Percentiles rank a stretch among this genome's conserved stretches.
phyloP scores from a whole-genome alignment of 30 jellyfish, hydroid and myxozoan genomes.

The Turritopsis rubra region DNA sequence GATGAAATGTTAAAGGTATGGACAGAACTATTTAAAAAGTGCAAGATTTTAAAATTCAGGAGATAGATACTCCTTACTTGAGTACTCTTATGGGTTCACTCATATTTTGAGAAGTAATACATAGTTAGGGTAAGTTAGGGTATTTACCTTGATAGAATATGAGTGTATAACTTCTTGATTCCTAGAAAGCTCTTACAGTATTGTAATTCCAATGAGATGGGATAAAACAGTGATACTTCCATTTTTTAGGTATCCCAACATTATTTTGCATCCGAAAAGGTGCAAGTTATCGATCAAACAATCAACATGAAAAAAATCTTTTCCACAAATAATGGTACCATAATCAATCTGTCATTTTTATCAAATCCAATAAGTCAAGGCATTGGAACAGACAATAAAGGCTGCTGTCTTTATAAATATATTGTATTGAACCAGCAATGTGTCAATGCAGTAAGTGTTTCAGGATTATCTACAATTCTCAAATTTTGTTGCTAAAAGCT shows the following conservation, averaged over 20 bases:
- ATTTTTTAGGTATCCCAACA: slow-evolving; percentile 34
- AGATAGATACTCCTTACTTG: no score
- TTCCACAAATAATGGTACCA: slow-evolving; percentile 13
- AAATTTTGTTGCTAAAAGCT: no score
- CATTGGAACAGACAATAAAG: slow-evolving; percentile 20
- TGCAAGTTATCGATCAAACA: slow-evolving; percentile 38
- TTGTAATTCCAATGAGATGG: no score
- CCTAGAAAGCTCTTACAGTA: no score
- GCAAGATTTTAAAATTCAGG: no score
- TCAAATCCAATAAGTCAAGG: background rate
- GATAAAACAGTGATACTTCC: background rate
- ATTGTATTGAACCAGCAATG: slow-evolving; percentile 58
- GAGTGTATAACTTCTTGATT: no score
- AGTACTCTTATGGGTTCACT: no score
- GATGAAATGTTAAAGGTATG: background rate
- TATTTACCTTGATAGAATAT: no score
- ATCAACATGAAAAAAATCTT: slow-evolving; percentile 23
- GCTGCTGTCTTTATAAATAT: slow-evolving; percentile 60
- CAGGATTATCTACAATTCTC: no score
- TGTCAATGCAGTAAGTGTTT: slow-evolving; percentile 44
- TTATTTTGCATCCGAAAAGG: slow-evolving; percentile 25
- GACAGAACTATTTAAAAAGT: background rate
- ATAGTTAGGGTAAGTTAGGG: no score
- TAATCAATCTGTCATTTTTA: background rate
- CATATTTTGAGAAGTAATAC: no score